Percentiles rank a stretch among this genome's conserved stretches.
phyloP scores from a whole-genome alignment of 2,888 invertebrate species.

The Phortica magna region DNA sequence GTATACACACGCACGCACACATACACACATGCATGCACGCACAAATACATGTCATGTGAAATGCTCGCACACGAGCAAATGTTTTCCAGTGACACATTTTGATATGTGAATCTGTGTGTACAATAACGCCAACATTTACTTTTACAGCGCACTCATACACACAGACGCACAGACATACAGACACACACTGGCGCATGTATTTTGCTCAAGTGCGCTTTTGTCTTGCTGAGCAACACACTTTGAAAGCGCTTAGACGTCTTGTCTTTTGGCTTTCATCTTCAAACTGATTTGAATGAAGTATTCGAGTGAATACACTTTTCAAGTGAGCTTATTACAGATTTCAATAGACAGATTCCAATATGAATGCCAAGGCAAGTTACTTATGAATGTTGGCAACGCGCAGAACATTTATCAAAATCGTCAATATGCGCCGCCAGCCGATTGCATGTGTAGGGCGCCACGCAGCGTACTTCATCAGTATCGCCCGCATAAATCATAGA shows the following conservation, averaged over 20 bases:
- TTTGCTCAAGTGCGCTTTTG: conserved; percentile 2
- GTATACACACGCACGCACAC: background rate
- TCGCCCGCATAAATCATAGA: conserved; percentile 4
- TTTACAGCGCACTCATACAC: background rate
- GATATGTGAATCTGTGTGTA: background rate
- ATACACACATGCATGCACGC: background rate
- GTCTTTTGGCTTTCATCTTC: background rate
- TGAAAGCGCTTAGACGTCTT: background rate
- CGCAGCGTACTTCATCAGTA: background rate
- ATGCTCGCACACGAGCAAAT: background rate
- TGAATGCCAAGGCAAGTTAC: background rate
- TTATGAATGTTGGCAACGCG: background rate
- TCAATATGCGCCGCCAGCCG: background rate
- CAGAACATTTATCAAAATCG: background rate
- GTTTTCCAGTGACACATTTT: background rate
- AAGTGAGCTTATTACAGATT: background rate
- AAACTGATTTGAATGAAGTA: background rate
- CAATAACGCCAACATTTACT: background rate
- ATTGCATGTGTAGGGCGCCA: background rate
- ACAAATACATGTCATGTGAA: background rate
- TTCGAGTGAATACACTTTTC: background rate
- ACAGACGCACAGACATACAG: background rate
- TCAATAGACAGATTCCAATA: conserved; percentile 6
- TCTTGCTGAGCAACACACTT: background rate
- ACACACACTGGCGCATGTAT: background rate